phyloP scores from a whole-genome alignment of 2,888 invertebrate species.

The Brenthis ino region DNA sequence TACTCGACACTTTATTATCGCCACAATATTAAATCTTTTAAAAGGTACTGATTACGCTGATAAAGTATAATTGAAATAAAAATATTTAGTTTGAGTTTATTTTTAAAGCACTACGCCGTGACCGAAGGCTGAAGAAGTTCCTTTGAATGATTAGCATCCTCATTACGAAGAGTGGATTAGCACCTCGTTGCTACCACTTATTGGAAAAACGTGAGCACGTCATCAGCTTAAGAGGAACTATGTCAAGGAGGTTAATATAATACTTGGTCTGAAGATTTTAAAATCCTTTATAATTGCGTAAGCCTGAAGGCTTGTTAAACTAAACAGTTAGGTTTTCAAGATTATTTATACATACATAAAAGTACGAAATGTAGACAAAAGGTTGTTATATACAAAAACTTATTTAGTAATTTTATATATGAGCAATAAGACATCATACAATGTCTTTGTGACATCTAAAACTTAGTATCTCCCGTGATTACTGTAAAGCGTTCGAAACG shows the following conservation, averaged over 20 bases:
- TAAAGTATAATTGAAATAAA: constrained; percentile 8
- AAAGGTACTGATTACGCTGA: not conserved
- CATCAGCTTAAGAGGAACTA: constrained; percentile 39
- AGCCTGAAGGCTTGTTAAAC: not conserved
- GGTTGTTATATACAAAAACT: too few species aligned
- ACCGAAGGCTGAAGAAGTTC: constrained; percentile 45
- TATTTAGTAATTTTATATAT: too few species aligned
- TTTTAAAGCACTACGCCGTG: constrained; percentile 21
- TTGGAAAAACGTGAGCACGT: constrained; percentile 46
- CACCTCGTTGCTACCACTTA: constrained; percentile 51
- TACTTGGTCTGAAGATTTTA: constrained; percentile 3
- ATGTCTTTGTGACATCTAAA: too few species aligned
- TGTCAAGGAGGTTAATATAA: constrained; percentile 38
- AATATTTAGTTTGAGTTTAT: constrained; percentile 8
- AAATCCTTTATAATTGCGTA: constrained; percentile 7
- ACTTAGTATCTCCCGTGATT: too few species aligned
- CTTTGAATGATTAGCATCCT: constrained; percentile 62
- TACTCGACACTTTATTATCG: too few species aligned
- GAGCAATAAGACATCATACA: too few species aligned
- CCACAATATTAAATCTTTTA: too few species aligned
- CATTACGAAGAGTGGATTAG: constrained; percentile 55
- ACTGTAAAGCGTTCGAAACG: too few species aligned
- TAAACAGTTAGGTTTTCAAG: too few species aligned
- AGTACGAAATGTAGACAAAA: too few species aligned
- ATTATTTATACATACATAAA: too few species aligned